Evolutionary conservation across 1,140 invertebrate species (phyloP), one percentile per base, ranked within the genome.

Genomic region (Paralvinella palmiformis): DNA sequence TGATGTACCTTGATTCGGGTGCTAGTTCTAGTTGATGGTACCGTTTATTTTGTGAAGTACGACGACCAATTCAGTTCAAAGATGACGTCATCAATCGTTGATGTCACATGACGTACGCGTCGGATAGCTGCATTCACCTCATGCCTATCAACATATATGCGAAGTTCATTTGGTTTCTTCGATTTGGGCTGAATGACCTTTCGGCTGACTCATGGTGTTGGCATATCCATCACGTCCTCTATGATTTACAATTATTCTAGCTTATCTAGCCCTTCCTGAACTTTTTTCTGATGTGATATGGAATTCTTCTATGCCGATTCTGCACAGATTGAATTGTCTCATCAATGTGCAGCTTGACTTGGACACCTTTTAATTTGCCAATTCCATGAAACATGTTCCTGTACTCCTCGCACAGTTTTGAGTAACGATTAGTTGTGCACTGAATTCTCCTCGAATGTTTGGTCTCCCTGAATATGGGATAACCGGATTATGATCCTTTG

Each of bases 141-240:
- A 36, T 24, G 27, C 67, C 68, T 68, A 15, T 68, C 58, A 15
- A 68, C 65, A 33, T 65, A 68, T 20, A 63, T 62, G 15, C 67
- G 22, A 2, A 68, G 33, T 24, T 68, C 58, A 44, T 22, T 44
- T 20, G 33, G 24, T 33, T 48, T 56, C n/a, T 61, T 59, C 31
- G 20, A 29, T 45, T 67, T 66, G 31, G 66, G 65, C 2, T 45
- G 27, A 29, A 60, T 58, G 17, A 69, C 67, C 15, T 72, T 65
- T 31, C 68, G 66, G 13, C 71, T 73, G 5, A 72, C 63, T 69
- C 69, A 74, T 13, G 73, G 59, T 20, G 68, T 69, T 7, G 68
- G 68, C 4, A 63, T 67, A 35, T 59, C 63, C 6, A 69, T 60
- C 27, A 27, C 52, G 48, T 56, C 31, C 53, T 69, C 67, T 22